Conservation (phyloP, 1,140 invertebrate species). For the Drosophila miranda region DNA sequence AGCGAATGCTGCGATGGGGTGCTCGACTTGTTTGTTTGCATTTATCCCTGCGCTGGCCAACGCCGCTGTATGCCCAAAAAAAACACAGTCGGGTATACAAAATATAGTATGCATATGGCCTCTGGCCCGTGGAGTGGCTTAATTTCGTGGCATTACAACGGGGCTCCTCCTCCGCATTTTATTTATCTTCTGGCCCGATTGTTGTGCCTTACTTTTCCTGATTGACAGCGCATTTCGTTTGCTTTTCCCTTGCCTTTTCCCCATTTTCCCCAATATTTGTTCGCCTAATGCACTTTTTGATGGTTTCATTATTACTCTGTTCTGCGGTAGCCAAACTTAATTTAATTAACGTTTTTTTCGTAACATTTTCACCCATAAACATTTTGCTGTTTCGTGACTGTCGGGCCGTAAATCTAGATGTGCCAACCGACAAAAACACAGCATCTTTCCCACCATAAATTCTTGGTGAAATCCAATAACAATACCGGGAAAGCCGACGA, state of each 20-base stretch:
- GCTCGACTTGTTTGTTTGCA: slow-evolving; percentile 53
- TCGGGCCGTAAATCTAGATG: slow-evolving; percentile 60
- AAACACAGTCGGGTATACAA: slow-evolving; percentile 8
- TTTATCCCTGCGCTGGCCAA: slow-evolving; percentile 17
- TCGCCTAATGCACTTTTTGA: slow-evolving; percentile 57
- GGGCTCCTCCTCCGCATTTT: slow-evolving; percentile 17
- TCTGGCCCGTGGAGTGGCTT: slow-evolving; percentile 47
- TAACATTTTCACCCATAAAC: slow-evolving; percentile 21
- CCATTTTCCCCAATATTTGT: slow-evolving; percentile 46
- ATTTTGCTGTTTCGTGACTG: slow-evolving; percentile 7
- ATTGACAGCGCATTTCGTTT: slow-evolving; percentile 65
- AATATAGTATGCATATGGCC: slow-evolving; percentile 49
- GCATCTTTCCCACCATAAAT: slow-evolving; percentile 56
- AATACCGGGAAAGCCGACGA: slow-evolving; percentile 9
- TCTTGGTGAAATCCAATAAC: slow-evolving; percentile 48
- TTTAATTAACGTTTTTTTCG: slow-evolving; percentile 53
- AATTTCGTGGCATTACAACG: slow-evolving; percentile 41
- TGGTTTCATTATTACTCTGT: slow-evolving; percentile 38
- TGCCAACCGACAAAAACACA: slow-evolving; percentile 24
- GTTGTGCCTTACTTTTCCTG: slow-evolving; percentile 66
- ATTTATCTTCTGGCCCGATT: slow-evolving; percentile 55
- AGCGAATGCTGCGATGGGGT: neutral
- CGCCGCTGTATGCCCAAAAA: slow-evolving; percentile 34
- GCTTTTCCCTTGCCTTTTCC: slow-evolving; percentile 10
- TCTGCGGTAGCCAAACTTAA: slow-evolving; percentile 50